These are phyloP conservation scores for Sarcophaga carnaria DNA, from an alignment of 2,888 invertebrate species.

Conservation along the genomic window DNA sequence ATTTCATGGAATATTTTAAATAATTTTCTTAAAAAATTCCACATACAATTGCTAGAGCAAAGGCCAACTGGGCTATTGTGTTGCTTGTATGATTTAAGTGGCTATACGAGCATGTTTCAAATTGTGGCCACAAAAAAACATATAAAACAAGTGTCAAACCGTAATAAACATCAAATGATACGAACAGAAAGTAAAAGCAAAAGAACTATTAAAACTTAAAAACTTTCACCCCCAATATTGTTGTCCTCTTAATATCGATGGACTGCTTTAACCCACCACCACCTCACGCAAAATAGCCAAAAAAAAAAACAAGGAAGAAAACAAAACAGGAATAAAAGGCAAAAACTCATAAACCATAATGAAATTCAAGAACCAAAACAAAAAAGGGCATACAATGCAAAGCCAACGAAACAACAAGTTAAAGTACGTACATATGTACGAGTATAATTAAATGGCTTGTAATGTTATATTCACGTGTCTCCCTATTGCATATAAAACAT, in stretches of 20 bases:
- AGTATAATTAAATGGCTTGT: conserved; percentile 54
- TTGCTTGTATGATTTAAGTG: background rate
- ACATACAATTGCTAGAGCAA: background rate
- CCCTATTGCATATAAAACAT: background rate
- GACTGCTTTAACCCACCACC: background rate
- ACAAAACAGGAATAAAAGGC: background rate
- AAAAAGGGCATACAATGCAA: background rate
- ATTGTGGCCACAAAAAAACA: conserved; percentile 31
- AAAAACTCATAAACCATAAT: conserved; percentile 2
- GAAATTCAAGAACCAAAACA: conserved; percentile 5
- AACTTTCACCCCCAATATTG: conserved; percentile 18
- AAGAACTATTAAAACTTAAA: background rate
- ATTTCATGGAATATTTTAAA: too few species aligned
- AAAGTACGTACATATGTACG: conserved; percentile 47
- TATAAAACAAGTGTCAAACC: conserved; percentile 64
- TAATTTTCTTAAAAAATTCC: too few species aligned
- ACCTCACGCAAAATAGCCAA: background rate
- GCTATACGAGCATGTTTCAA: background rate
- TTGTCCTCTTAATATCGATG: conserved; percentile 22
- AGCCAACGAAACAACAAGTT: conserved; percentile 16
- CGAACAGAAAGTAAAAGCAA: conserved; percentile 1
- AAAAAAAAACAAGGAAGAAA: background rate
- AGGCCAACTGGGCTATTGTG: background rate
- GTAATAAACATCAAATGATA: conserved; percentile 56
- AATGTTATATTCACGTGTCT: conserved; percentile 16